Evolutionary conservation across 2,113 vertebrate genomes (phyloP).

Genomic region (Sinocyclocheilus anophthalmus): DNA sequence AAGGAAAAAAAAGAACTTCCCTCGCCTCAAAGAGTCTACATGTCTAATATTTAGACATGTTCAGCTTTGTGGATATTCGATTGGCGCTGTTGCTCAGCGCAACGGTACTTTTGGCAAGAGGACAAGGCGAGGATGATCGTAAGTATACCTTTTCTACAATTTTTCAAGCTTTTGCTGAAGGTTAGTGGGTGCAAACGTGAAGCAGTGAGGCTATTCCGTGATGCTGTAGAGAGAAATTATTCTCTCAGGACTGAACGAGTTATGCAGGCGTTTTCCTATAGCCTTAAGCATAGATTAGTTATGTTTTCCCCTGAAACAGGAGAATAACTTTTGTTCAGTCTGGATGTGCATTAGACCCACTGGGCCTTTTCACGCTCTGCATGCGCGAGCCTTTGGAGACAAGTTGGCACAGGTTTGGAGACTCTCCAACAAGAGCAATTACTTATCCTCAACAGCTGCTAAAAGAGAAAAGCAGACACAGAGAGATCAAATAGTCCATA

Average conservation of each 20-base stretch:
- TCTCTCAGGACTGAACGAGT: background rate
- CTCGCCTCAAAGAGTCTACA: conserved; percentile 99
- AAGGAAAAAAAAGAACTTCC: conserved; percentile 78
- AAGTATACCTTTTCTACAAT: conserved; percentile 70
- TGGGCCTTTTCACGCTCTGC: conserved; percentile 39
- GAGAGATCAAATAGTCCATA: background rate
- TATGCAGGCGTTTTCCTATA: background rate
- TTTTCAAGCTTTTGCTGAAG: conserved; percentile 22
- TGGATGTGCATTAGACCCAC: conserved; percentile 26
- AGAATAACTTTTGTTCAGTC: background rate
- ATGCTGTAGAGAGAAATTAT: background rate
- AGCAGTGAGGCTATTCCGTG: background rate
- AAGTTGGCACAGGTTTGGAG: conserved; percentile 73
- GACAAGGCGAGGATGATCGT: conserved; percentile 95
- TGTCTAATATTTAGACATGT: conserved; percentile 99
- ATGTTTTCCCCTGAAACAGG: background rate
- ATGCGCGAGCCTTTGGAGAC: conserved; percentile 62
- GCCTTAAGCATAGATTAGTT: background rate
- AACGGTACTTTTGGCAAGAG: conserved; percentile 88
- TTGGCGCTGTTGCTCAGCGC: conserved; percentile 94
- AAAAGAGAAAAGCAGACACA: conserved; percentile 20
- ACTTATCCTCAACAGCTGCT: conserved; percentile 44
- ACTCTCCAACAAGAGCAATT: conserved; percentile 54
- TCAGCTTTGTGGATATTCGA: conserved; percentile 99
- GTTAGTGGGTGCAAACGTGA: conserved; percentile 5